A percentile compares a stretch with the other conserved stretches of the same genome.
phyloP scores from a whole-genome alignment of 2,113 vertebrate species.

The Ophiodon elongatus region DNA sequence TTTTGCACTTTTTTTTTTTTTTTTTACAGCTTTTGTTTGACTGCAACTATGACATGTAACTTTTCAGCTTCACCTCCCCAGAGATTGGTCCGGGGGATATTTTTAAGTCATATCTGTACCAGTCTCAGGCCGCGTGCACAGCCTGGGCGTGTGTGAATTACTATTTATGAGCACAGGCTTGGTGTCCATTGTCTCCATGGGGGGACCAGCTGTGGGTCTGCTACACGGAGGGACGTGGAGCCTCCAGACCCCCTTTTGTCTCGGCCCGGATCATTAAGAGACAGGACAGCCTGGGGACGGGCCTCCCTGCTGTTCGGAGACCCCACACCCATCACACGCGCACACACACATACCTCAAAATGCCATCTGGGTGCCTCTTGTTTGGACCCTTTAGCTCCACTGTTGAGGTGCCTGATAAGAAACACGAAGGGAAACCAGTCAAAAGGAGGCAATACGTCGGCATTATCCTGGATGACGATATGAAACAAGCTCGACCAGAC shows the following conservation, averaged over 20 bases:
- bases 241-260: constrained; percentile 44
- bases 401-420: not conserved
- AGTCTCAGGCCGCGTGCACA: not conserved
- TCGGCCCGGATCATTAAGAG: constrained; percentile 40
- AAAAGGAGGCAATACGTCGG: not conserved
- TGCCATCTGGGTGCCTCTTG: constrained; percentile 24
- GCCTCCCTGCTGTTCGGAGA: constrained; percentile 43
- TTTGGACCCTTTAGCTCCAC: not conserved
- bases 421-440: not conserved
- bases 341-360: not conserved
- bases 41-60: not conserved
- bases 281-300: constrained; percentile 29
- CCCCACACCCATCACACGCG: constrained; percentile 18
- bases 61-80: not conserved
- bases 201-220: constrained; percentile 51
- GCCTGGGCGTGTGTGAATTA: not conserved
- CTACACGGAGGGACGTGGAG: not conserved
- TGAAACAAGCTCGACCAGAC: not conserved
- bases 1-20: too few species aligned
- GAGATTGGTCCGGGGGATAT: too few species aligned
- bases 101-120: too few species aligned
- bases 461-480: too few species aligned
- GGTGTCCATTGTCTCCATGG: constrained; percentile 33
- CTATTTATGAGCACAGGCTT: constrained; percentile 40
- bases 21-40: not conserved